phyloP scores from a whole-genome alignment of 1,140 invertebrate species.

The Panagrolaimus sp. region DNA sequence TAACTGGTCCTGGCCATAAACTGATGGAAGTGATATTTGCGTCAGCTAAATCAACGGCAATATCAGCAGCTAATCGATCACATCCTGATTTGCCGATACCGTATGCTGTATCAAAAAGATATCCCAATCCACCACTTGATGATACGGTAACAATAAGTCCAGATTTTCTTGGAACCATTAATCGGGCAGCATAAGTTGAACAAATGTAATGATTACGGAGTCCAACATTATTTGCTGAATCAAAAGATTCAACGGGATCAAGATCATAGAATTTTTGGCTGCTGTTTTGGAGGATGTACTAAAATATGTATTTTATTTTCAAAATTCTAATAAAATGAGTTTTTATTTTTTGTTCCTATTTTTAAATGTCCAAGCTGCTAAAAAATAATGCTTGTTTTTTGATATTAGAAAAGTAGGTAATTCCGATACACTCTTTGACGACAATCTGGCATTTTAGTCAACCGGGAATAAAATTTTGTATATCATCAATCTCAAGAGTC shows the following conservation, averaged over 20 bases:
- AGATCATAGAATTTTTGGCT: slow-evolving; percentile 58
- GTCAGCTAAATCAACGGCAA: slow-evolving; percentile 60
- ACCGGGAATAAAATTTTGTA: too few species aligned
- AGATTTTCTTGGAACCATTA: slow-evolving; percentile 32
- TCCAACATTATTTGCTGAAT: slow-evolving; percentile 33
- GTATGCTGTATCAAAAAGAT: slow-evolving; percentile 61
- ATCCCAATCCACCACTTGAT: slow-evolving; percentile 60
- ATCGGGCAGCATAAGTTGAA: slow-evolving; percentile 23
- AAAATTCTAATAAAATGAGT: not conserved
- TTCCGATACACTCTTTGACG: too few species aligned
- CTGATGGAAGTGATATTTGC: slow-evolving; percentile 60
- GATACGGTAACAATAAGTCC: slow-evolving; percentile 62
- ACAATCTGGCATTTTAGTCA: too few species aligned
- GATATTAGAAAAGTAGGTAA: too few species aligned
- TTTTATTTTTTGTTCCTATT: too few species aligned
- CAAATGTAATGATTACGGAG: slow-evolving; percentile 37
- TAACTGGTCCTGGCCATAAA: slow-evolving; percentile 61
- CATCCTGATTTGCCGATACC: slow-evolving; percentile 61
- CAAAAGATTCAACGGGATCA: slow-evolving; percentile 22
- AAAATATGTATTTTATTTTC: not conserved
- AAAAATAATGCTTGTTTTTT: too few species aligned
- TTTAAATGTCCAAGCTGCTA: too few species aligned
- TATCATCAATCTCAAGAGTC: too few species aligned
- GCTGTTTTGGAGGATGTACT: slow-evolving; percentile 21
- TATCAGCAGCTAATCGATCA: slow-evolving; percentile 62